Percentiles rank a stretch among this genome's conserved stretches.
Evolutionary conservation across 1,140 invertebrate genomes (phyloP).

Genomic region (Pectinophora gossypiella): DNA sequence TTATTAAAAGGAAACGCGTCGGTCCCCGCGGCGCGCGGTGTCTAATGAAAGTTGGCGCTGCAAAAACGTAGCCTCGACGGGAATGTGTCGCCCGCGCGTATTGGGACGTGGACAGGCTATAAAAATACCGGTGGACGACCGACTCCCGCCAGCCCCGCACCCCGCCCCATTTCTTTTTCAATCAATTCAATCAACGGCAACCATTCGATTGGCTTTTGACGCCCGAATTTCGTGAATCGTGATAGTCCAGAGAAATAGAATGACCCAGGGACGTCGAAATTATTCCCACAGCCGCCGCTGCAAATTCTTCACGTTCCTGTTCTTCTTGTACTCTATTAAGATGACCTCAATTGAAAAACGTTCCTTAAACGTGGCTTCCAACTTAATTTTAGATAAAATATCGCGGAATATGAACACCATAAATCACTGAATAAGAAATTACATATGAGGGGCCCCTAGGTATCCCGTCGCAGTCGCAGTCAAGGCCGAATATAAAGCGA

Average conservation of each 20-base stretch:
- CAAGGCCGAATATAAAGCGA: slow-evolving; percentile 24
- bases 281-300: background rate
- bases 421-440: slow-evolving; percentile 22
- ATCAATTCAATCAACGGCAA: slow-evolving; percentile 62
- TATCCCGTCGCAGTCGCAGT: slow-evolving; percentile 12
- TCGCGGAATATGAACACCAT: slow-evolving; percentile 7
- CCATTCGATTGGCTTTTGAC: slow-evolving; percentile 48
- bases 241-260: background rate
- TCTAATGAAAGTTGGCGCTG: slow-evolving; percentile 62
- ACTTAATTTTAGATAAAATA: background rate
- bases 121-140: slow-evolving; percentile 55
- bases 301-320: too few species aligned
- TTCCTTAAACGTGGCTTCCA: background rate
- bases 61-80: slow-evolving; percentile 59
- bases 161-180: slow-evolving; percentile 61
- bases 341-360: too few species aligned
- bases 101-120: slow-evolving; percentile 59
- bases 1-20: slow-evolving; percentile 61
- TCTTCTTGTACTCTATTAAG: too few species aligned
- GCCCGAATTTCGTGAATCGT: slow-evolving; percentile 29
- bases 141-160: slow-evolving; percentile 19
- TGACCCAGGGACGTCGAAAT: background rate
- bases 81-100: slow-evolving; percentile 68
- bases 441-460: slow-evolving; percentile 13
- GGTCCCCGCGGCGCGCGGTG: slow-evolving; percentile 40